A percentile compares a stretch with the other conserved stretches of the same genome.
Conservation (phyloP, 2,888 invertebrate species). For the Ectobius pallidus region DNA sequence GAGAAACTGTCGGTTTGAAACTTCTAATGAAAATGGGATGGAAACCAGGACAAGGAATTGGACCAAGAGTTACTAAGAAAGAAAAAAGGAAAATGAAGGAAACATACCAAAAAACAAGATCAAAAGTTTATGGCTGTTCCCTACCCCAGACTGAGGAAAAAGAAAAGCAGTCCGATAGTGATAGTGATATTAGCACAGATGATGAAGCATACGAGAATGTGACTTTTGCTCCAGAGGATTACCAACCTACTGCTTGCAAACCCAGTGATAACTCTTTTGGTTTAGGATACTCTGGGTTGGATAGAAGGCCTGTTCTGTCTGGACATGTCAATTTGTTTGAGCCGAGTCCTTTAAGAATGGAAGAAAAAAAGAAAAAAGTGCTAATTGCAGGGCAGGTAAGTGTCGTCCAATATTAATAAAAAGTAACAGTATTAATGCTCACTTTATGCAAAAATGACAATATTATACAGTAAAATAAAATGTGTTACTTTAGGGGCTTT, state of each 20-base stretch:
- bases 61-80: constrained; percentile 61
- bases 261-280: constrained; percentile 85
- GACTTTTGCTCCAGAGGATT: constrained; percentile 81
- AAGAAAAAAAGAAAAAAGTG: constrained; percentile 66
- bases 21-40: constrained; percentile 92
- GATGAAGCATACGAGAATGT: constrained; percentile 60
- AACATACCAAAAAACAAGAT: constrained; percentile 48
- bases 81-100: constrained; percentile 52
- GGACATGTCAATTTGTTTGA: constrained; percentile 58
- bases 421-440: not conserved
- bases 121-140: constrained; percentile 61
- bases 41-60: constrained; percentile 86
- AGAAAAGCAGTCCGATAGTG: constrained; percentile 42
- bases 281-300: constrained; percentile 76
- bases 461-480: no score
- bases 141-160: constrained; percentile 57
- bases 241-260: constrained; percentile 70
- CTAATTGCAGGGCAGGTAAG: constrained; percentile 57
- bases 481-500: no score
- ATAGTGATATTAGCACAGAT: constrained; percentile 53
- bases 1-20: constrained; percentile 86
- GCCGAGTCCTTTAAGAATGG: constrained; percentile 58
- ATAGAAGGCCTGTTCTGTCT: constrained; percentile 66
- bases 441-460: no score
- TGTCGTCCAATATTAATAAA: not conserved